phyloP scores from a whole-genome alignment of 1,140 invertebrate species.

The Lerema accius region DNA sequence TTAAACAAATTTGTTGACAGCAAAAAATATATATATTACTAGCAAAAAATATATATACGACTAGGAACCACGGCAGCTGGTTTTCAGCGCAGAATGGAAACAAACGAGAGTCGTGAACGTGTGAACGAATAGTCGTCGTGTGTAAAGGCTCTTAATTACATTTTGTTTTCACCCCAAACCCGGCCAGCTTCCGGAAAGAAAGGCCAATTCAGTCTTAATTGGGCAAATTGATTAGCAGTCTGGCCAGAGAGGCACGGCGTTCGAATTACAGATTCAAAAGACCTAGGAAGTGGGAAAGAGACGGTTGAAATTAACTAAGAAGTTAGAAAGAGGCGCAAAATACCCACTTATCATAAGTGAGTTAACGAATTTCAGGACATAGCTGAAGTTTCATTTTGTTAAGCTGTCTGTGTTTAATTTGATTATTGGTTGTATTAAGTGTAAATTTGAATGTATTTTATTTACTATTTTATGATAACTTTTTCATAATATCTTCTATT shows the following conservation, averaged over 20 bases:
- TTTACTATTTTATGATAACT: too few relatives aligned
- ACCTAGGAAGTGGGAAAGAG: slow-evolving; percentile 9
- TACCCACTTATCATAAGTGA: slow-evolving; percentile 8
- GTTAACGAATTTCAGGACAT: slow-evolving; percentile 11
- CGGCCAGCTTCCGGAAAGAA: slow-evolving; percentile 10
- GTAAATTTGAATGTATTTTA: too few relatives aligned
- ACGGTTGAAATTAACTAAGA: not conserved
- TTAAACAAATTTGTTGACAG: too few relatives aligned
- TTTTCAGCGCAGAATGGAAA: too few relatives aligned
- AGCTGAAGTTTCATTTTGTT: slow-evolving; percentile 7
- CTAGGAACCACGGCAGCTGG: too few relatives aligned
- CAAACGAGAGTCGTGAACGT: too few relatives aligned
- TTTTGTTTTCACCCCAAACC: too few relatives aligned
- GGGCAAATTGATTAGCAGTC: slow-evolving; percentile 17
- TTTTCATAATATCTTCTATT: too few relatives aligned
- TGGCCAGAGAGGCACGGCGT: slow-evolving; percentile 3
- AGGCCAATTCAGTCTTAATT: slow-evolving; percentile 13
- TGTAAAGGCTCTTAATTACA: too few relatives aligned
- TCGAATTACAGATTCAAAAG: slow-evolving; percentile 15
- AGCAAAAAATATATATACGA: too few relatives aligned
- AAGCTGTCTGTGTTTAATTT: not conserved
- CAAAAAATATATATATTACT: too few relatives aligned
- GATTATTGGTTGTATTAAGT: not conserved
- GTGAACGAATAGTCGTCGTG: too few relatives aligned
- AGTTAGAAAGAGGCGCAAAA: not conserved